Evolutionary conservation across 2,113 vertebrate genomes (phyloP).

Genomic region (Lutjanus erythropterus): DNA sequence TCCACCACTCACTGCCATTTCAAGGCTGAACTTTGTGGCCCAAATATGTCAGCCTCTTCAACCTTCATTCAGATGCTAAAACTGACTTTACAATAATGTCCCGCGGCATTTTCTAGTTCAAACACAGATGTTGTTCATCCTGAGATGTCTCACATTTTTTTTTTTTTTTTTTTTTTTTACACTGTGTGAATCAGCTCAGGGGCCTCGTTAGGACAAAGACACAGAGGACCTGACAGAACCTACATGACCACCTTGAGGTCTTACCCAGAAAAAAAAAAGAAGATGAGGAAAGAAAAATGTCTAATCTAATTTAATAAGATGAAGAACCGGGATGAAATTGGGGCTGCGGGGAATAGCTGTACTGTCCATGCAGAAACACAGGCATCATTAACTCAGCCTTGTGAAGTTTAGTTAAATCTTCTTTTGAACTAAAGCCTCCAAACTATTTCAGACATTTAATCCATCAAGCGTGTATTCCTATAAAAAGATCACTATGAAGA

Average conservation of each 20-base stretch:
- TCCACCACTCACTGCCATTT: slow-evolving; percentile 50
- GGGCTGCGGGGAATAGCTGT: slow-evolving; percentile 41
- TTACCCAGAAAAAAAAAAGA: slow-evolving; percentile 22
- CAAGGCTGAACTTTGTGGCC: slow-evolving; percentile 63
- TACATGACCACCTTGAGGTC: slow-evolving; percentile 19
- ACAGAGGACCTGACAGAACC: slow-evolving; percentile 22
- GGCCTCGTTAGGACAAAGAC: slow-evolving; percentile 49
- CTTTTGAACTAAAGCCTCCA: slow-evolving; percentile 36
- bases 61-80: slow-evolving; percentile 46
- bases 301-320: slow-evolving; percentile 52
- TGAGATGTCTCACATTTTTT: slow-evolving; percentile 50
- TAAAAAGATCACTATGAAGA: slow-evolving; percentile 40
- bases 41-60: slow-evolving; percentile 71
- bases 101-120: slow-evolving; percentile 43
- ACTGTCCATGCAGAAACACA: slow-evolving; percentile 45
- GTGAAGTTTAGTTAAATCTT: slow-evolving; percentile 56
- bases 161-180: slow-evolving; percentile 16
- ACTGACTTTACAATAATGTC: slow-evolving; percentile 45
- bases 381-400: slow-evolving; percentile 62
- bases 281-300: slow-evolving; percentile 21
- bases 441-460: slow-evolving; percentile 46
- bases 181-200: slow-evolving; percentile 57
- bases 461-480: slow-evolving; percentile 35
- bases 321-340: slow-evolving; percentile 41
- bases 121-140: slow-evolving; percentile 43